Conservation (phyloP, 2,797 vertebrate genomes). For the Pelochelys cantorii region DNA sequence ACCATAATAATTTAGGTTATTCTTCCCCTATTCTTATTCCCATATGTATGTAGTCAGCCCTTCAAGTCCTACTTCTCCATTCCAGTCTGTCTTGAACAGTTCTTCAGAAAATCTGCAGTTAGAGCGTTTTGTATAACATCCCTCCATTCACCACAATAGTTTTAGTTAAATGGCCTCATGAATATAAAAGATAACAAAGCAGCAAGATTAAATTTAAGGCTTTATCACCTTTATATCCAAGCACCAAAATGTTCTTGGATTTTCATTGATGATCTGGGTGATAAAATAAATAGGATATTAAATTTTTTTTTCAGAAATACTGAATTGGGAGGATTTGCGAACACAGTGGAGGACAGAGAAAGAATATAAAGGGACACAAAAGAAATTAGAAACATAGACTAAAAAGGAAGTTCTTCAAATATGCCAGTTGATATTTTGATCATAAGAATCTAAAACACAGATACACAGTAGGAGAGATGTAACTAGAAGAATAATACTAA, state of each 20-base stretch:
- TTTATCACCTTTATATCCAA: neutral
- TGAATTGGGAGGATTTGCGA: neutral
- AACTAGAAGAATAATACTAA: neutral
- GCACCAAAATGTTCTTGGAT: neutral
- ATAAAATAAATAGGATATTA: neutral
- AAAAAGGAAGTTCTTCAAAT: neutral
- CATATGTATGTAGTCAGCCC: neutral
- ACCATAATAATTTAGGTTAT: neutral
- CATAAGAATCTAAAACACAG: neutral
- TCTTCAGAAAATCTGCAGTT: too few relatives aligned
- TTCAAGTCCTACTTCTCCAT: neutral
- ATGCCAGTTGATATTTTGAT: neutral
- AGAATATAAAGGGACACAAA: neutral
- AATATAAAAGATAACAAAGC: too few relatives aligned
- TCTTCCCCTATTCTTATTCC: neutral
- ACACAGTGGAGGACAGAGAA: neutral
- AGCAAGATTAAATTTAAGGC: too few relatives aligned
- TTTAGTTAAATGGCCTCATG: neutral
- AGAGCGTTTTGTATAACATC: neutral
- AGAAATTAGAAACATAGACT: neutral
- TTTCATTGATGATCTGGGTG: conserved; percentile 1
- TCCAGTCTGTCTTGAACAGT: too few relatives aligned
- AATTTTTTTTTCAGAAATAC: neutral
- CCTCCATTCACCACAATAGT: neutral
- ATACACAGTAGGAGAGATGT: neutral